These are phyloP conservation scores for Heliconius ethilla DNA, from an alignment of 2,888 invertebrate species.

Conservation along the genomic window DNA sequence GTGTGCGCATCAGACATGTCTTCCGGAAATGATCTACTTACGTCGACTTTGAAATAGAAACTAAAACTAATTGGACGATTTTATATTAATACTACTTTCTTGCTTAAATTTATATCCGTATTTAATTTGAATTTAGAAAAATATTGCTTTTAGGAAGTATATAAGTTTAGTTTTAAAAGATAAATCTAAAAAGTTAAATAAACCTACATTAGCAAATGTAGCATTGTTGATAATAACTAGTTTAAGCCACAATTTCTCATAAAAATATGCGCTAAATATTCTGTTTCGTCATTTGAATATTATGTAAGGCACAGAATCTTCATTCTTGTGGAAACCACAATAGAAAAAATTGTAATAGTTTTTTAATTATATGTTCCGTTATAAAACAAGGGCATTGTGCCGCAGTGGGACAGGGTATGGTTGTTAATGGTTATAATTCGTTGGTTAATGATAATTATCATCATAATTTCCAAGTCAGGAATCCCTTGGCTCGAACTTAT, in stretches of 20 bases:
- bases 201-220: background rate
- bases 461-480: too few relatives aligned
- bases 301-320: conserved; percentile 14
- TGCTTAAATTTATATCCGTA: background rate
- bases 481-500: too few relatives aligned
- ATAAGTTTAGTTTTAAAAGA: background rate
- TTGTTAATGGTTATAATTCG: background rate
- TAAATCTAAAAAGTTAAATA: background rate
- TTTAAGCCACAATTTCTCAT: background rate
- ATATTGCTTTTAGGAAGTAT: background rate
- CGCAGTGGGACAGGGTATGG: background rate
- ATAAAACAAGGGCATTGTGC: conserved; percentile 5
- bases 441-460: too few relatives aligned
- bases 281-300: conserved; percentile 15
- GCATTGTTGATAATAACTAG: background rate
- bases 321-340: conserved; percentile 1
- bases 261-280: conserved; percentile 15
- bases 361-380: background rate
- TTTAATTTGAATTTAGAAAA: background rate
- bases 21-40: conserved; percentile 5
- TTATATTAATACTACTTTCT: background rate
- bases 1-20: conserved; percentile 8
- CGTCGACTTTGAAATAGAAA: conserved; percentile 15
- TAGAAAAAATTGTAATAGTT: conserved; percentile 11
- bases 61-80: conserved; percentile 7